Base-by-base conservation (phyloP, 2,113 vertebrate species). In the Xenotilapia caudafasciata region DNA sequence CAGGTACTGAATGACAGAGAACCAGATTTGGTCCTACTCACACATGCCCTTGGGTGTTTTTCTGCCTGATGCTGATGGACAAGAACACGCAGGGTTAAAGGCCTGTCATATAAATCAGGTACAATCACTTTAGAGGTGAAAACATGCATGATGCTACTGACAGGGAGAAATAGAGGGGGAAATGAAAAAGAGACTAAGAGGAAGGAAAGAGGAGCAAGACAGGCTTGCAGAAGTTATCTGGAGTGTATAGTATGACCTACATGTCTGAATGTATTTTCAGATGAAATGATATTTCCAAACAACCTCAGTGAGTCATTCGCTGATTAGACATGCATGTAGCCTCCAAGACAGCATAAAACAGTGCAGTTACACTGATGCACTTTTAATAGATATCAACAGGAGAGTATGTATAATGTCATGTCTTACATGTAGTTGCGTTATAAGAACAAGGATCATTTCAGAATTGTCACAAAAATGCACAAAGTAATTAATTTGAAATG, bases 21-120 rank as follows among this genome's bases (percentile, higher is more conserved):
- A 92, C 86, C 88, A 92, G 93, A 94, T 94, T 90, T 94, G 95
- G 93, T 93, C 86, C 87, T 92, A 88, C 92, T 94, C 89, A 65
- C 89, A 93, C 90, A 87, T 95, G 93, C 93, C 95, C 95, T 93
- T 94, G 94, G 95, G 94, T 95, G 93, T 93, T 92, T 77, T 95
- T 95, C 86, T 86, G 86, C 86, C 90, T 90, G 91, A 94, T 95
- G 92, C 91, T 95, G 93, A 94, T 95, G 94, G 94, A 93, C 94
- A 95, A 90, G 94, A 95, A 95, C 93, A 92, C 79, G 62, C 89
- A 54, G 94, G 95, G 95, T 96, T 96, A 96, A 96, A 95, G 93
- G 91, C 91, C 91, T 94, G 92, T 95, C 94, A 94, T 93, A 94
- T 96, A 96, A 96, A 96, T 96, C 94, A 95, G 91, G 93, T 88